A percentile compares a stretch with the other conserved stretches of the same genome.
Evolutionary conservation across 2,113 vertebrate species (phyloP).

Genomic region (Charina bottae): DNA sequence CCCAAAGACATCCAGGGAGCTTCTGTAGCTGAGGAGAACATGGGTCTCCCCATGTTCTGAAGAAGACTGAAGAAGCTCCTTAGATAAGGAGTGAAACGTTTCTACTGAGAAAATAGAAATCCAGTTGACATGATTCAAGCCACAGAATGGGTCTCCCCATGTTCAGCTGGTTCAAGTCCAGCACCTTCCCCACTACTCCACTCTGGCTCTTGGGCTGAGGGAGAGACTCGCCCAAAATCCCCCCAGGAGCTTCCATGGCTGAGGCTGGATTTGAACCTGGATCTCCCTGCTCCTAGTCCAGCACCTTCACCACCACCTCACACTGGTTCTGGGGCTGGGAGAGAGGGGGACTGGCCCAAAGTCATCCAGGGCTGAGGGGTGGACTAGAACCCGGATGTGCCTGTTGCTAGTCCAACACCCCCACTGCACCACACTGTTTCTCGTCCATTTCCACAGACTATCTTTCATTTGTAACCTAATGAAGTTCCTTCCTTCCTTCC

Average conservation of each 20-base stretch:
- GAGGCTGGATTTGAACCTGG: too few relatives aligned
- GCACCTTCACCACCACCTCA: neutral
- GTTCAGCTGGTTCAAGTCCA: too few relatives aligned
- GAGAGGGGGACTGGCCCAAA: neutral
- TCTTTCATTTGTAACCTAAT: neutral
- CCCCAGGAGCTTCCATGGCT: too few relatives aligned
- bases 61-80: too few relatives aligned
- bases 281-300: too few relatives aligned
- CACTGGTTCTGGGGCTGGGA: neutral
- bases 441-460: neutral
- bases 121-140: too few relatives aligned
- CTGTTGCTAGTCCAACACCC: neutral
- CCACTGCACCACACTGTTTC: neutral
- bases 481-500: neutral
- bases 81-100: too few relatives aligned
- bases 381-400: neutral
- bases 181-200: too few relatives aligned
- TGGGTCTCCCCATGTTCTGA: neutral
- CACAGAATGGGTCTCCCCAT: too few relatives aligned
- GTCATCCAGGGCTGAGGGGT: neutral
- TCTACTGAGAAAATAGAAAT: too few relatives aligned
- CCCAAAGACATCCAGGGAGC: neutral
- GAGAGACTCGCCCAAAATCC: too few relatives aligned
- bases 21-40: neutral
- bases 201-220: too few relatives aligned